Evolutionary conservation across 2,888 invertebrate genomes (phyloP).

Genomic region (Phyllotreta cruciferae): DNA sequence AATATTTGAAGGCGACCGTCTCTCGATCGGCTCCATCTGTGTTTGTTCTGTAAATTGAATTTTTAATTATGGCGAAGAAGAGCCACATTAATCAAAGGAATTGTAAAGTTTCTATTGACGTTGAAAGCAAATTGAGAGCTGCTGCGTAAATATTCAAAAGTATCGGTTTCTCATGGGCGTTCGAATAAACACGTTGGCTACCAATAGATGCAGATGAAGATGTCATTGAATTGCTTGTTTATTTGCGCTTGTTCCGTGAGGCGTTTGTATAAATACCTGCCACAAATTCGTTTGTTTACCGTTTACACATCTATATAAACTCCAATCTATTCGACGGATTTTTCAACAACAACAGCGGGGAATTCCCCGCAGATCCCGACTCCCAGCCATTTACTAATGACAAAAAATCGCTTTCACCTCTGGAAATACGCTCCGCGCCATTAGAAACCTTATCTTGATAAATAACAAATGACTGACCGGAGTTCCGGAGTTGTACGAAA

Average conservation of each 20-base stretch:
- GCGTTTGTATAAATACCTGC: too few species aligned
- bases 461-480: constrained; percentile 23
- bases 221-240: too few species aligned
- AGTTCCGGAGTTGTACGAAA: constrained; percentile 17
- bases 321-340: too few species aligned
- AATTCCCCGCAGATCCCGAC: constrained; percentile 1
- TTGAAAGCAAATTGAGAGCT: too few species aligned
- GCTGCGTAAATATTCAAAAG: too few species aligned
- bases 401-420: constrained; percentile 28
- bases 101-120: constrained; percentile 29
- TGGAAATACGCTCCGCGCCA: constrained; percentile 8
- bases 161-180: too few species aligned
- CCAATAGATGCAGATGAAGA: too few species aligned
- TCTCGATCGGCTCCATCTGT: constrained; percentile 25
- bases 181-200: too few species aligned
- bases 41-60: constrained; percentile 37
- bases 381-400: constrained; percentile 18
- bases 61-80: constrained; percentile 33
- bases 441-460: constrained; percentile 24
- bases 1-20: background rate
- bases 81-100: constrained; percentile 34
- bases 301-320: too few species aligned
- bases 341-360: background rate
- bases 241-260: too few species aligned
- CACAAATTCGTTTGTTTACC: too few species aligned